Evolutionary conservation across 2,888 invertebrate species (phyloP).

Genomic region (Lacanobia oleracea): DNA sequence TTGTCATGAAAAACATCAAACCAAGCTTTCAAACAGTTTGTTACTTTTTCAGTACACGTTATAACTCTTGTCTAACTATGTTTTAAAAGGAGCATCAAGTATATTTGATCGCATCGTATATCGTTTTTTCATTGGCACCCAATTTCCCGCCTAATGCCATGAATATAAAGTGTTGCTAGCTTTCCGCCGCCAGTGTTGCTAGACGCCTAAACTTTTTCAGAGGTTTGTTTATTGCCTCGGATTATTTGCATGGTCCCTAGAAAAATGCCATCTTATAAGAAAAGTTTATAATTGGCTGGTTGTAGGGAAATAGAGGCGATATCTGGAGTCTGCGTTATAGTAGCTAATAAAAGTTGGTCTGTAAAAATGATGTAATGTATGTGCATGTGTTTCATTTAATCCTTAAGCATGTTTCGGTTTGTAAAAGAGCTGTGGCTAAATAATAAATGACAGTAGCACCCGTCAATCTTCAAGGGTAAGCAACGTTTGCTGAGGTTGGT

Average conservation of each 20-base stretch:
- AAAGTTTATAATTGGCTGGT: slow-evolving; percentile 29
- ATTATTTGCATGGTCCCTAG: slow-evolving; percentile 10
- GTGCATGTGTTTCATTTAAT: too few relatives aligned
- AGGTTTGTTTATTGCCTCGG: slow-evolving; percentile 25
- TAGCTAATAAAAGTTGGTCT: not conserved
- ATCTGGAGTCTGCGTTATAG: not conserved
- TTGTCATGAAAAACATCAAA: too few relatives aligned
- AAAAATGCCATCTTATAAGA: slow-evolving; percentile 24
- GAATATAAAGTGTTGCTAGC: slow-evolving; percentile 71
- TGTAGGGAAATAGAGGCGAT: not conserved
- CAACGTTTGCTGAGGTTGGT: too few relatives aligned
- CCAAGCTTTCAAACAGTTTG: not conserved
- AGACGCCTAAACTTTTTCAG: slow-evolving; percentile 43
- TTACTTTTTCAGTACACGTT: too few relatives aligned
- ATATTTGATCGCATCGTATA: slow-evolving; percentile 71
- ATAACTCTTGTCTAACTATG: not conserved
- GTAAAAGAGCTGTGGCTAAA: too few relatives aligned
- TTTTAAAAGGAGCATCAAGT: slow-evolving; percentile 64
- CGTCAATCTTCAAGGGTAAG: too few relatives aligned
- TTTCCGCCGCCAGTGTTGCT: slow-evolving; percentile 34
- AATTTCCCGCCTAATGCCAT: slow-evolving; percentile 76
- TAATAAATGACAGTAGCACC: too few relatives aligned
- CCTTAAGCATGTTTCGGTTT: too few relatives aligned
- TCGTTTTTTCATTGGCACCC: slow-evolving; percentile 83
- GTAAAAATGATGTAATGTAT: too few relatives aligned